Percentiles rank a stretch among this genome's conserved stretches.
Conservation (phyloP, 2,888 invertebrate species). For the Cantharis flavilabris region DNA sequence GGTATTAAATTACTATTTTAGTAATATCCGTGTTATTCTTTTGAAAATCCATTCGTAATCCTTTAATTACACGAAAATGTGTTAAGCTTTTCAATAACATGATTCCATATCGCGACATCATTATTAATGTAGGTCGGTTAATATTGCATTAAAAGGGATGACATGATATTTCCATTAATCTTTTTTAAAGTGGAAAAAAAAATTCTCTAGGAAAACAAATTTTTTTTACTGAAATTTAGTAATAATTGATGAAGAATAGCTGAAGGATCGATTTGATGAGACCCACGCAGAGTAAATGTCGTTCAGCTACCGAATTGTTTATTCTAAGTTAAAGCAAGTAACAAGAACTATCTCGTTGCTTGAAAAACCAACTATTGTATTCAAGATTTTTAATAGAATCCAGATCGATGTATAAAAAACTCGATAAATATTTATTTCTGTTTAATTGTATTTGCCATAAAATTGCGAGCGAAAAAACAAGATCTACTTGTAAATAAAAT, state of each 20-base stretch:
- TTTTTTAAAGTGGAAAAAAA: too few relatives aligned
- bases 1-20: not conserved
- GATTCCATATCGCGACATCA: not conserved
- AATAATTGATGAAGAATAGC: not conserved
- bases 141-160: not conserved
- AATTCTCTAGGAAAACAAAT: not conserved
- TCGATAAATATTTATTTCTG: not conserved
- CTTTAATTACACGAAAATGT: not conserved
- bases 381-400: not conserved
- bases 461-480: not conserved
- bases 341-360: not conserved
- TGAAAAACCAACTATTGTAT: not conserved
- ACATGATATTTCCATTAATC: not conserved
- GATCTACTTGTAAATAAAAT: not conserved
- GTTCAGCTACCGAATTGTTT: not conserved
- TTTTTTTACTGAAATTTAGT: not conserved
- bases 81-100: not conserved
- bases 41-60: not conserved
- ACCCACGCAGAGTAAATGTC: not conserved
- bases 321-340: not conserved
- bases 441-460: not conserved
- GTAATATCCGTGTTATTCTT: not conserved
- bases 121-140: not conserved
- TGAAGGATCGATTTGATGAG: not conserved
- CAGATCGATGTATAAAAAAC: not conserved